Evolutionary conservation across 1,140 invertebrate species (phyloP), one percentile per base, ranked within the genome.

Genomic region (Trachelipus rathkii): DNA sequence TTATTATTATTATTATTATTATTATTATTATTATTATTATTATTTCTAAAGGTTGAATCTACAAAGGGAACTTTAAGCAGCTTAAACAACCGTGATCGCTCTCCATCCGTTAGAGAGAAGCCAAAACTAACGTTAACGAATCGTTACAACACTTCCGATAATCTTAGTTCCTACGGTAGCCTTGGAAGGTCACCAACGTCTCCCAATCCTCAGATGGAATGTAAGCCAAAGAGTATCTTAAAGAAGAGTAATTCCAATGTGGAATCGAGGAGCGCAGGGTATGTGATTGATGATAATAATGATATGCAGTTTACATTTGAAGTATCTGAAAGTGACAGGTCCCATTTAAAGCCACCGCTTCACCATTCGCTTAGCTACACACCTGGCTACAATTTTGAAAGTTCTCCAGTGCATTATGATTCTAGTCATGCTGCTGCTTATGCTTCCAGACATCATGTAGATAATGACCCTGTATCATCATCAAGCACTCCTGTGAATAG

Each of bases 241-340:
- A 84, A 84, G 75, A 84, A 84, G 73, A 83, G 82, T 44, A 83
- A 83, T 73, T 84, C 83, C 6, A 83, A 82, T 71, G 79, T 83
- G 10, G 83, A 83, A 68, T 81, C 81, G 15, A 78, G 82, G 70
- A 81, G 79, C 71, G 23, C 78, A 21, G 79, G 77, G 78, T 82
- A 83, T 75, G 81, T 80, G 24, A 81, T 78, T 33, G 72, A 76
- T 24, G 77, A 78, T 19, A 15, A 13, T 60, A 15, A 13, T 60
- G 50, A 60, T 60, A 60, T 19, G 19, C 50, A 60, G 19, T 60
- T 60, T 19, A 60, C 50, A 15, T 60, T 60, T 8, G 50, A 60
- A 8, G 50, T 19, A 15, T 60, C 50, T 4, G 50, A 60, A 8
- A 60, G 1, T 8, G 50, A 60, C 50, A 1, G 50, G 8, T 60